Evolutionary conservation across 2,113 vertebrate species (phyloP).

Genomic region (Phocoena phocoena): DNA sequence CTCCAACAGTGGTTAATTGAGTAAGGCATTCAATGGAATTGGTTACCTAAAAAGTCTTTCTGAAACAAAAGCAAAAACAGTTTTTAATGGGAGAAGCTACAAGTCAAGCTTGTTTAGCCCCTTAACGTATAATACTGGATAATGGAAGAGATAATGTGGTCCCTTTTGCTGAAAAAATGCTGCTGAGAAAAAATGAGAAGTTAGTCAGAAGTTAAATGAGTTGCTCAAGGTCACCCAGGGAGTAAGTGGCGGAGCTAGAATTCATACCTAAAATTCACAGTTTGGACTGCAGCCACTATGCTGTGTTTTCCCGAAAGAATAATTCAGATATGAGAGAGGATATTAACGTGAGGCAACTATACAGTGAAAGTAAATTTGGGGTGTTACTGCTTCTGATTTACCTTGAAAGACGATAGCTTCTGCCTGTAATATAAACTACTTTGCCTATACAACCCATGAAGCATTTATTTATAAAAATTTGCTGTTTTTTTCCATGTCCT

Average conservation of each 20-base stretch:
- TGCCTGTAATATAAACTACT: conserved; percentile 2
- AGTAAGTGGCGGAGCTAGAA: background rate
- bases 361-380: background rate
- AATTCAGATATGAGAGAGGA: background rate
- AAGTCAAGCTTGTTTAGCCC: background rate
- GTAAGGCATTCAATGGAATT: background rate
- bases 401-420: background rate
- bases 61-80: conserved; percentile 11
- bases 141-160: background rate
- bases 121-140: conserved; percentile 5
- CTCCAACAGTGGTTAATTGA: conserved; percentile 2
- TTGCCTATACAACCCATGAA: conserved; percentile 3
- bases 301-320: background rate
- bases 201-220: background rate
- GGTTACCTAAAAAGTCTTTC: background rate
- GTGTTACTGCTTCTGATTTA: background rate
- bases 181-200: background rate
- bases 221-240: background rate
- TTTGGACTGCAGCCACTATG: background rate
- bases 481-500: background rate
- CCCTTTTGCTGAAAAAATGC: background rate
- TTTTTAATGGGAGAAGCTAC: background rate
- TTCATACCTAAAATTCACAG: background rate
- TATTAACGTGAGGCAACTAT: background rate
- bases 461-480: conserved; percentile 12